Evolutionary conservation across 2,888 invertebrate species (phyloP), one percentile per base, ranked within the genome.

Genomic region (Eumacrocentrus americanus): DNA sequence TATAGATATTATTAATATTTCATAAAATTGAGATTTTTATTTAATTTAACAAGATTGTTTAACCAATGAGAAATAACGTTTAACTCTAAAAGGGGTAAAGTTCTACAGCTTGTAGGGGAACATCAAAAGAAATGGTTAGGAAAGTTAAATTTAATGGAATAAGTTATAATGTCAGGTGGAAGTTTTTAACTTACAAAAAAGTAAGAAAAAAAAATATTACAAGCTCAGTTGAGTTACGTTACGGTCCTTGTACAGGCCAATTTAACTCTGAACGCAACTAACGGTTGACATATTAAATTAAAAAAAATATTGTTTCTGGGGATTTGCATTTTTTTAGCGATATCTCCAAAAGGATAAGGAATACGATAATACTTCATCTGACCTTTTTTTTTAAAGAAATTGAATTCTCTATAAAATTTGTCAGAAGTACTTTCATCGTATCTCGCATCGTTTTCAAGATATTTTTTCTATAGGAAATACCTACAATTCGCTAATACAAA

Each of bases 171-270:
- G 52, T 37, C 34, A 46, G 58, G 37, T 37, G 9, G 22, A 50
- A 55, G 58, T 58, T 46, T 53, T 37, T 35, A 58, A 52, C 51
- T 58, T 51, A 44, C 44, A 37, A 58, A 44, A n/a, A n/a, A n/a
- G n/a, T n/a, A n/a, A n/a, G n/a, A n/a, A n/a, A n/a, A n/a, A n/a
- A n/a, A n/a, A n/a, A n/a, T n/a, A n/a, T n/a, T n/a, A 58, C 51
- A 58, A 44, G 58, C 42, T 25, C 50, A 51, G 48, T 51, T 35
- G 51, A 58, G 58, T 58, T 58, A 34, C 51, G 29, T 40, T 52
- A 37, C 48, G 44, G 58, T n/a, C n/a, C n/a, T 58, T 18, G 34
- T 44, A 7, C 9, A 29, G 29, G 51, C 58, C 58, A 51, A 58
- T 58, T 58, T 58, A 58, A 58, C 44, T 51, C 58, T 50, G 12